Percentiles rank a stretch among this genome's conserved stretches.
phyloP scores from a whole-genome alignment of 2,797 vertebrate genomes.

The Serranus cabrilla region DNA sequence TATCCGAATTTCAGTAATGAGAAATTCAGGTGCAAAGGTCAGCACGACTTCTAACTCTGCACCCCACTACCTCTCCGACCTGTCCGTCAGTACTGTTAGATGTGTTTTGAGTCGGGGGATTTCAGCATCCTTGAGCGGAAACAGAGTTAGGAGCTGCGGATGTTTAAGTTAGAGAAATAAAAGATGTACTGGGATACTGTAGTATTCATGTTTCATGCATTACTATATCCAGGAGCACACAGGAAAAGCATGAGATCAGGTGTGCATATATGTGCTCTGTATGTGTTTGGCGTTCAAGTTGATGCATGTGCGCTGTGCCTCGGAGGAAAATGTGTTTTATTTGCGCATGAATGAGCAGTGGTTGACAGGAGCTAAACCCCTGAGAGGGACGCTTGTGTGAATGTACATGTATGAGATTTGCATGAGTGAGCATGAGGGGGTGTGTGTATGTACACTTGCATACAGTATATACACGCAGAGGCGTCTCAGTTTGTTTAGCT shows the following conservation, averaged over 20 bases:
- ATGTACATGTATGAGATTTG: conserved; percentile 53
- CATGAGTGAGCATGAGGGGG: conserved; percentile 40
- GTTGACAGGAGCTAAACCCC: conserved; percentile 44
- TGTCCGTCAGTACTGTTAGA: conserved; percentile 13
- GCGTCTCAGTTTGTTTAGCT: conserved; percentile 33
- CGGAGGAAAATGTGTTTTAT: conserved; percentile 39
- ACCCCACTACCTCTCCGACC: conserved; percentile 3
- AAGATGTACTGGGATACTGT: conserved; percentile 16
- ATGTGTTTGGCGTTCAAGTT: conserved; percentile 28
- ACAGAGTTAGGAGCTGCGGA: conserved; percentile 6
- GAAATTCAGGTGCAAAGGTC: conserved; percentile 10
- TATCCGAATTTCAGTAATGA: conserved; percentile 21
- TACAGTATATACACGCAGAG: conserved; percentile 7
- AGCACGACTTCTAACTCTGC: not conserved
- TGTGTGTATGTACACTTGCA: conserved; percentile 8
- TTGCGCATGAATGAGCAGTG: conserved; percentile 54
- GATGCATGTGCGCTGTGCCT: conserved; percentile 19
- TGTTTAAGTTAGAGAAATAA: conserved; percentile 24
- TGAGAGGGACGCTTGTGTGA: conserved; percentile 34
- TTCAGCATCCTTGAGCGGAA: conserved; percentile 4
- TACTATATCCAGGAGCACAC: conserved; percentile 11
- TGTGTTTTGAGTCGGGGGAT: not conserved
- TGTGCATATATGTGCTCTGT: conserved; percentile 28
- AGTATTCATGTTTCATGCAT: conserved; percentile 67
- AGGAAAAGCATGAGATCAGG: conserved; percentile 49